Evolutionary conservation across 2,888 invertebrate genomes (phyloP), one percentile per base, ranked within the genome.

Genomic region (Archips crataeganus): DNA sequence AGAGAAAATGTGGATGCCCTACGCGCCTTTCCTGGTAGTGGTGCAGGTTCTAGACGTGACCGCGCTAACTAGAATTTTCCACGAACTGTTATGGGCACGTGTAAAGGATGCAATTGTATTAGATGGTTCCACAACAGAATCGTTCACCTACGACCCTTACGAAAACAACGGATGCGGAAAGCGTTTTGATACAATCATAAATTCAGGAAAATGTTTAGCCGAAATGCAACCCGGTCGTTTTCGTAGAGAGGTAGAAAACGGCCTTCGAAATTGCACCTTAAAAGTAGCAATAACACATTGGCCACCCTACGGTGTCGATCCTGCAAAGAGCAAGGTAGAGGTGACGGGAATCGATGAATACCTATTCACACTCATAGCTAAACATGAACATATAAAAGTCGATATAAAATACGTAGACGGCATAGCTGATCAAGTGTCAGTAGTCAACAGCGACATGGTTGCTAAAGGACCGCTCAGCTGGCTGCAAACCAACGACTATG

Each of bases 71-170:
- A 32, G 71, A 15, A 78, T 91, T 1, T 90, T 92, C 69, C 78
- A 88, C 62, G 73, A 77, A 34, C 75, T 91, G 5, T 75, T 90
- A 8, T 68, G 69, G 6, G 36, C 77, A 9, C 87, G 83, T 61
- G 80, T 89, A 0, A 79, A 88, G 51, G 87, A 84, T 0, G 34
- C 89, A 2, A 74, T 90, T 3, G 59, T 87, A 2, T 84, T 86
- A 62, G 84, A 84, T 9, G 84, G 79, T 0, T 49, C 60, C 0
- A 78, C 85, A 2, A 78, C 80, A 6, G 76, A 86, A 1, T 59
- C 91, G 13, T 90, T 85, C 72, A 83, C 87, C 1, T 91, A 90
- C 75, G 87, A 91, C 76, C 87, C 91, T 0, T 91, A 83, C 60
- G 85, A 87, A 70, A 86, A 91, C 60, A 87, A 82, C 65, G 84